Base-by-base conservation (phyloP, 2,797 vertebrate genomes). In the Siniperca undulata region DNA sequence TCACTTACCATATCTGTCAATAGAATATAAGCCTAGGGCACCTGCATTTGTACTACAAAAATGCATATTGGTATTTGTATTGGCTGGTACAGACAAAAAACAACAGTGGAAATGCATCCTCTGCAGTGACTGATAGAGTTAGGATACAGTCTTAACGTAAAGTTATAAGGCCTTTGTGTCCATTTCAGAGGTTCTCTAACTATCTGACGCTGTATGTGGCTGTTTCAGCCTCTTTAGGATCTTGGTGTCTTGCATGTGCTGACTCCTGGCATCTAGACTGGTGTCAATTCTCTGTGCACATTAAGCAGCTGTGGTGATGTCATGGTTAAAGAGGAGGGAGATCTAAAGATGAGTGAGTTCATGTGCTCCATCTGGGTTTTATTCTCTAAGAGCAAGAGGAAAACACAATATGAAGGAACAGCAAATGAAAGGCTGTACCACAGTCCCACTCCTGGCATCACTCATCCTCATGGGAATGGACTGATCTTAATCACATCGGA, bases 291-390 rank as follows among this genome's bases (percentile, higher is more conserved):
- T 85, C 19, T 69, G 71, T 80, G 69, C 85, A 86, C 84, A 66
- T 85, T 46, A 80, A 86, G 72, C 82, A 88, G 87, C 83, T 88
- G 89, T 73, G 80, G 72, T 93, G 90, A 93, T 80, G 83, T 91
- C 86, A 93, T 87, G 82, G 86, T 85, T 76, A 84, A 87, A 87
- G 83, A 87, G 77, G 84, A 88, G 84, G 83, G 59, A 44, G 52
- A 86, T 89, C 73, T 84, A 76, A 86, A 87, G 84, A 91, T 80
- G 83, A 89, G 78, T 83, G 84, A 86, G 84, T 91, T 93, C 78
- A 90, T 91, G 70, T 77, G 80, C 81, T 87, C 82, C 89, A 91
- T 92, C 85, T 91, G 90, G 86, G 48, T 93, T 93, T 88, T 79
- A 87, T 94, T 93, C 68, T 61, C 55, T 52, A 30, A 74, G 73